Base-by-base conservation (phyloP, 2,797 vertebrate species). In the Thripadectes ignobilis region DNA sequence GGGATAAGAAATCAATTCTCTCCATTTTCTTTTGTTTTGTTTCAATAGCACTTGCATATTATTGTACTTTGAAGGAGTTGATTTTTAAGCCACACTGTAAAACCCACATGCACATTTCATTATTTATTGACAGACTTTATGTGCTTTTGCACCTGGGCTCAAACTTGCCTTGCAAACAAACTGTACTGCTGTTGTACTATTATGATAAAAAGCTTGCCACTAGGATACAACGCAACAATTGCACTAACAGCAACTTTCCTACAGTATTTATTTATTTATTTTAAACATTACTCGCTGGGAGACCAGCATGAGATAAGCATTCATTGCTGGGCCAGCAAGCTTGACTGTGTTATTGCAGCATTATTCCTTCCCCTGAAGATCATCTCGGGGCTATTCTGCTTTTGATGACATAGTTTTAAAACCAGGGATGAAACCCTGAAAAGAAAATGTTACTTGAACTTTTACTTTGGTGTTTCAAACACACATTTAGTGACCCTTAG, bases 241-340 rank as follows among this genome's bases (percentile, higher is more conserved):
- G 88, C 83, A 65, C 66, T 84, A 81, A 93, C 83, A 90, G 83
- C 59, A 91, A 62, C 57, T 89, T 72, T 17, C 19, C 78, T 88
- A 43, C 21, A 78, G 93, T 92, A 90, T 96, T 95, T 96, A 59
- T 97, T 94, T 97, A 74, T 97, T 94, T 97, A 74, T 92, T 93
- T 93, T 79, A 85, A 94, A 83, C 77, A 63, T 95, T 93, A 52
- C 87, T 95, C 73, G 32, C 49, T 19, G 4, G n/a, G 88, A 59
- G 66, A 93, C 71, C 59, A 48, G 84, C 2, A 8, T 59, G 67
- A 94, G 69, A 73, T 52, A 85, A 89, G 83, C 85, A 52, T 78
- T 93, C 82, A 81, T 51, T 45, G 59, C 79, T 43, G 82, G 66
- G 30, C 18, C 59, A 91, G 87, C 39, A 14, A 95, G 30, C 83